These are phyloP conservation scores for Chaitophorus viminalis DNA, from an alignment of 2,888 invertebrate genomes.

Conservation along the genomic window DNA sequence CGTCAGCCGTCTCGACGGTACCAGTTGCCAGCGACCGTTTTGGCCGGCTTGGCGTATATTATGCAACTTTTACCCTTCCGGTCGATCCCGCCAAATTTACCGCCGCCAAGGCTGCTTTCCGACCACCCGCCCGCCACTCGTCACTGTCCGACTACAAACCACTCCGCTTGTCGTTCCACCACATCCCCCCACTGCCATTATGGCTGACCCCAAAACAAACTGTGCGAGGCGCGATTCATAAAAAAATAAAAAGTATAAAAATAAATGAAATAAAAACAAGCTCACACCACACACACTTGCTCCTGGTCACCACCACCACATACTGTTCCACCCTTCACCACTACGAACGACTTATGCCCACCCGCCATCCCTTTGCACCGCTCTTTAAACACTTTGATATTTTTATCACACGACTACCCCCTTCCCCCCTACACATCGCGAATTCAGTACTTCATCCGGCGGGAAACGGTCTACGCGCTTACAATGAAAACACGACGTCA, in stretches of 20 bases:
- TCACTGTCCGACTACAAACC: background rate
- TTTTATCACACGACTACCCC: background rate
- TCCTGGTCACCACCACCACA: background rate
- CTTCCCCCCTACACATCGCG: background rate
- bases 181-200: background rate
- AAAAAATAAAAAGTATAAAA: background rate
- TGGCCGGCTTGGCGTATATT: background rate
- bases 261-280: background rate
- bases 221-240: background rate
- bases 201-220: background rate
- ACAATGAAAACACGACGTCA: no score
- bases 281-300: background rate
- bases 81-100: background rate
- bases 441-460: background rate
- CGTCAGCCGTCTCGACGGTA: background rate
- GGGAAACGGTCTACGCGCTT: background rate
- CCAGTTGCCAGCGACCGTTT: constrained; percentile 13
- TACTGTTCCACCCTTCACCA: background rate
- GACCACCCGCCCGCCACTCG: no score
- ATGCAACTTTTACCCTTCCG: constrained; percentile 18
- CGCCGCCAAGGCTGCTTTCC: background rate
- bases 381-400: background rate
- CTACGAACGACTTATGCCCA: background rate
- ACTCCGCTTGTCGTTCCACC: no score
- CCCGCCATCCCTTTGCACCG: background rate